These are phyloP conservation scores for Dendroctonus valens DNA, from an alignment of 1,140 invertebrate species.

Conservation along the genomic window DNA sequence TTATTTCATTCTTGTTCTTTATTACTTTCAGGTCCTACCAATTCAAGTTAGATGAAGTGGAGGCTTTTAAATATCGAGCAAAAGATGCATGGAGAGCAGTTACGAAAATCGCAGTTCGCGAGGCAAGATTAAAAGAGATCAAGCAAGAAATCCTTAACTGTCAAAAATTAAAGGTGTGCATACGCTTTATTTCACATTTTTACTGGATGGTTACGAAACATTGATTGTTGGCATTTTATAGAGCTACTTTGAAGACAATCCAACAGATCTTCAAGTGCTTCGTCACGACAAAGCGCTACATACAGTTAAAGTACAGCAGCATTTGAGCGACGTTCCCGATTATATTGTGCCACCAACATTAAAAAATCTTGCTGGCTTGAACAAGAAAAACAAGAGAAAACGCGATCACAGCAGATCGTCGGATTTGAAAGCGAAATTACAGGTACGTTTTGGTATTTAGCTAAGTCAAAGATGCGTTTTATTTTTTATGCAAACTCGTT, in stretches of 20 bases:
- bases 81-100: conserved; percentile 92
- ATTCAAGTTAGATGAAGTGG: conserved; percentile 93
- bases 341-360: conserved; percentile 85
- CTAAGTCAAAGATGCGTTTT: too few relatives aligned
- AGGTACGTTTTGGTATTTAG: conserved; percentile 12
- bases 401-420: conserved; percentile 34
- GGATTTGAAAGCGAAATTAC: conserved; percentile 38
- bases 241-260: conserved; percentile 94
- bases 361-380: conserved; percentile 58
- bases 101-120: conserved; percentile 86
- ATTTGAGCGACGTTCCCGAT: conserved; percentile 90
- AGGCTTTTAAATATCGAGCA: conserved; percentile 92
- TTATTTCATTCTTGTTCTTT: background rate
- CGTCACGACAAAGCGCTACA: conserved; percentile 91
- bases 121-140: conserved; percentile 94
- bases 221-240: conserved; percentile 45
- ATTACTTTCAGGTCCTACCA: conserved; percentile 73
- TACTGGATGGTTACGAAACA: background rate
- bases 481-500: too few relatives aligned
- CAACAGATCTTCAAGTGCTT: conserved; percentile 82
- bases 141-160: conserved; percentile 92
- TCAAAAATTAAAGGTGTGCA: conserved; percentile 79
- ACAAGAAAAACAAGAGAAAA: conserved; percentile 50
- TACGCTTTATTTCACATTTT: conserved; percentile 4
- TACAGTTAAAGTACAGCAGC: conserved; percentile 77